Percentiles rank a stretch among this genome's conserved stretches.
Evolutionary conservation across 1,140 invertebrate species (phyloP).

Genomic region (Oryzaephilus surinamensis): DNA sequence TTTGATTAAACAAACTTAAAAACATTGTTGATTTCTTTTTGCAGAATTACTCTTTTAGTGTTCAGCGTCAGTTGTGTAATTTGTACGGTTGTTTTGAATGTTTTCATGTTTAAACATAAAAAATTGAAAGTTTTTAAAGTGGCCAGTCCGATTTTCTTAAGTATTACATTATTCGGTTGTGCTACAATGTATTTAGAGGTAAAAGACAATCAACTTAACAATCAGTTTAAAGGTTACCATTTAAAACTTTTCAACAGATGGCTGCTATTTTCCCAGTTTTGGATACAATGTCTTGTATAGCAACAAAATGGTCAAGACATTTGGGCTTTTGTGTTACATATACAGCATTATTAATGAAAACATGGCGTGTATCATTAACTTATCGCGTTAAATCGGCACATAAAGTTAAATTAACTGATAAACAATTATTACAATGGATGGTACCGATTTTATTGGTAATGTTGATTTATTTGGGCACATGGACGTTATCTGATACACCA

Average conservation of each 20-base stretch:
- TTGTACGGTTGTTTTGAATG: conserved; percentile 59
- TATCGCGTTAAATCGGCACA: conserved; percentile 90
- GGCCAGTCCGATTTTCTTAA: conserved; percentile 80
- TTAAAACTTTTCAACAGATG: conserved; percentile 51
- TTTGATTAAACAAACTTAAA: too few relatives aligned
- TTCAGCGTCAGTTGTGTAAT: conserved; percentile 72
- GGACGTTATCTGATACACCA: conserved; percentile 77
- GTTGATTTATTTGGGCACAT: conserved; percentile 78
- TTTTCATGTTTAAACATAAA: conserved; percentile 69
- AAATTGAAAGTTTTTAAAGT: conserved; percentile 81
- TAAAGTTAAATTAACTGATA: conserved; percentile 85
- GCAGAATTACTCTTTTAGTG: conserved; percentile 64
- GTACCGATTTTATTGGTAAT: conserved; percentile 78
- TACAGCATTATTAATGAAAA: conserved; percentile 84
- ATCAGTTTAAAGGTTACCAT: neutral
- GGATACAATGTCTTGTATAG: conserved; percentile 69
- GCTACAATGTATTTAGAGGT: conserved; percentile 87
- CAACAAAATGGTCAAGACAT: conserved; percentile 83
- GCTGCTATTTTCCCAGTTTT: conserved; percentile 79
- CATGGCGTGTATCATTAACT: conserved; percentile 85
- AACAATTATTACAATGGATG: conserved; percentile 83
- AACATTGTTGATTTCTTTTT: conserved; percentile 11
- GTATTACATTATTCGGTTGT: conserved; percentile 76
- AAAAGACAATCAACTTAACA: conserved; percentile 16
- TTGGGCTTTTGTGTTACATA: conserved; percentile 87